Percentiles rank a stretch among this genome's conserved stretches.
Evolutionary conservation across 92 coral and sea anemone genomes (phyloP).

Genomic region (Actinostola sp.): DNA sequence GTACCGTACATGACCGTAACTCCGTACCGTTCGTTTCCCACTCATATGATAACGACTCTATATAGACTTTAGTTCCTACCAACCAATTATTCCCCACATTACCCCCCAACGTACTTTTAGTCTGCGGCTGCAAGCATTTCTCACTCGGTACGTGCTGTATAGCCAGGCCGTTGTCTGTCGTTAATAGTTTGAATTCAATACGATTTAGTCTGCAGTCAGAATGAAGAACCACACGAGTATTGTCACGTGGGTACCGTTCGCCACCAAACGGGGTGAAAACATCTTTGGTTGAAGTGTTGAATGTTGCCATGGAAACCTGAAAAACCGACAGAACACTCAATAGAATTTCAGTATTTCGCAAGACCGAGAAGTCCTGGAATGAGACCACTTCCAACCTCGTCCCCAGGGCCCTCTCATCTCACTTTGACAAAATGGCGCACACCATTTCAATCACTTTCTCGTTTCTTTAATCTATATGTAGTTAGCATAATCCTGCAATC

Average conservation of each 20-base stretch:
- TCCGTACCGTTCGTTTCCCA: neutral
- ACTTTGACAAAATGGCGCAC: too few relatives aligned
- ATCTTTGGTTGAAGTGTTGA: conserved; percentile 12
- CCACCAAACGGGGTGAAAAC: conserved; percentile 21
- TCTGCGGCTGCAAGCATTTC: conserved; percentile 4
- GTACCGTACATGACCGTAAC: too few relatives aligned
- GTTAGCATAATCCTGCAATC: too few relatives aligned
- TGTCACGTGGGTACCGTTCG: neutral
- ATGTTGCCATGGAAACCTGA: conserved; percentile 13
- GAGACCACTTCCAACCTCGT: neutral
- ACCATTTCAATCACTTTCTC: too few relatives aligned
- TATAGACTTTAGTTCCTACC: neutral
- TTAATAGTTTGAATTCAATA: conserved; percentile 4
- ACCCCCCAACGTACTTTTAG: neutral
- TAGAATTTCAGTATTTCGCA: neutral
- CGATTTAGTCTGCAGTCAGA: conserved; percentile 12
- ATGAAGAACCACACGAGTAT: conserved; percentile 7
- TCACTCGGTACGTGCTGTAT: conserved; percentile 9
- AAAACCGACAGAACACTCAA: neutral
- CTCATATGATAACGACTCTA: neutral
- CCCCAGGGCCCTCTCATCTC: too few relatives aligned
- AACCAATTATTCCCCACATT: neutral
- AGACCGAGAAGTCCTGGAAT: neutral
- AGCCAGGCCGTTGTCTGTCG: neutral
- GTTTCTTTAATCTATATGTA: too few relatives aligned